Base-by-base conservation (phyloP, 1,140 invertebrate species). In the Drosophila navojoa region DNA sequence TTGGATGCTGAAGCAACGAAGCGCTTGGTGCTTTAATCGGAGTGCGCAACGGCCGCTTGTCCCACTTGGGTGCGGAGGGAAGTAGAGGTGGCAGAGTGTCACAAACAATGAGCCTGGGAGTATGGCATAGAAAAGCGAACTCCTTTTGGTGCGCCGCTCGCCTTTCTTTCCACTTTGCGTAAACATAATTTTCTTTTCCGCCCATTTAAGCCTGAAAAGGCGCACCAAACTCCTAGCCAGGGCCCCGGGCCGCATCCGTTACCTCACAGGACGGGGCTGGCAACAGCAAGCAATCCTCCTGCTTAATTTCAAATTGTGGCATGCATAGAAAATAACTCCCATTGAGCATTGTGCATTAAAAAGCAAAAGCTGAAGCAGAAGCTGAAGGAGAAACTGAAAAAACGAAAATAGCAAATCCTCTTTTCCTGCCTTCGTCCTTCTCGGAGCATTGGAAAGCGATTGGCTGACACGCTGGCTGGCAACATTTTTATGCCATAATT, bases 131-230 rank as follows among this genome's bases (percentile, higher is more conserved):
- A 74, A 71, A 77, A 61, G 11, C 19, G 2, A 60, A 53, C 76
- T 53, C 38, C 29, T 35, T 50, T 15, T 10, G 15, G 42, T 7
- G 32, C 10, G n/a, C 16, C 29, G 22, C 27, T 15, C 57, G 35
- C 55, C 60, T 59, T 70, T 75, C 69, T 76, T 54, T 62, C 50
- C 57, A 61, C 58, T 70, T 70, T 86, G 76, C 81, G 81, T 74
- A 89, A 89, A 89, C 84, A 89, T 89, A 89, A 89, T 89, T 89
- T 89, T 89, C 84, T 89, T 89, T 89, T 89, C 84, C 84, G 84
- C 84, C 84, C 78, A 89, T 89, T 89, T 89, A 70, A 62, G 70
- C 62, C 85, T 84, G 76, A 86, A 86, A 82, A 86, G 79, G 52
- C 82, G 54, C 55, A 29, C 42, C 78, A 67, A 53, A 50, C 16